A percentile compares a stretch with the other conserved stretches of the same genome.
phyloP scores from a whole-genome alignment of 1,140 invertebrate genomes.

The Papilio polytes region DNA sequence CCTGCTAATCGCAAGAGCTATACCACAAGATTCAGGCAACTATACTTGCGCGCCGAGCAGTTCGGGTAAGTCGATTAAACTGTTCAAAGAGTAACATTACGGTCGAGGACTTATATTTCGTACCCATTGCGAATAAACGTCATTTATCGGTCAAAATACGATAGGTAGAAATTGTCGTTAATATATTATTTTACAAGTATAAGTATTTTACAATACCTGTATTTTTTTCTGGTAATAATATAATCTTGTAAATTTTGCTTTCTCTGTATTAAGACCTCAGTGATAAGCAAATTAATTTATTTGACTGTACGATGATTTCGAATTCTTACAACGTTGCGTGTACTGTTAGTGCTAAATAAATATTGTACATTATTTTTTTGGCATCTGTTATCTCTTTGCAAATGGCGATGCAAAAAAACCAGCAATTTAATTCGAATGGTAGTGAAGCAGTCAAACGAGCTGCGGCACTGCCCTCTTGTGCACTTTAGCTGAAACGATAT shows the following conservation, averaged over 20 bases:
- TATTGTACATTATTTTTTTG: background rate
- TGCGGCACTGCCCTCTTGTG: background rate
- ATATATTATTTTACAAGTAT: too few relatives aligned
- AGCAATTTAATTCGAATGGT: slow-evolving; percentile 1
- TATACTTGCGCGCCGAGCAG: slow-evolving; percentile 92
- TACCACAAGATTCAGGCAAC: slow-evolving; percentile 92
- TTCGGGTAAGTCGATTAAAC: slow-evolving; percentile 76
- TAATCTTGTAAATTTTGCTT: too few relatives aligned
- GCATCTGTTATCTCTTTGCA: background rate
- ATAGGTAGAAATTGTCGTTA: too few relatives aligned
- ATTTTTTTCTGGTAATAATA: too few relatives aligned
- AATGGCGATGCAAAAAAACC: background rate
- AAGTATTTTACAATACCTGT: too few relatives aligned
- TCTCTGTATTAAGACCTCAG: too few relatives aligned
- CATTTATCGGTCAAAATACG: too few relatives aligned
- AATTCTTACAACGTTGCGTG: background rate
- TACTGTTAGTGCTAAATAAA: background rate
- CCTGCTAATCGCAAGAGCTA: slow-evolving; percentile 91
- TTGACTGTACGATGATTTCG: background rate
- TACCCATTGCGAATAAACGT: too few relatives aligned
- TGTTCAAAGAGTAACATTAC: background rate
- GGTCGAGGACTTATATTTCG: too few relatives aligned
- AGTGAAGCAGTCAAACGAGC: slow-evolving; percentile 3
- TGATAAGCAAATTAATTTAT: background rate
- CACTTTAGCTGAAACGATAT: background rate